Evolutionary conservation across 2,888 invertebrate species (phyloP), one percentile per base, ranked within the genome.

Genomic region (Troides helena): DNA sequence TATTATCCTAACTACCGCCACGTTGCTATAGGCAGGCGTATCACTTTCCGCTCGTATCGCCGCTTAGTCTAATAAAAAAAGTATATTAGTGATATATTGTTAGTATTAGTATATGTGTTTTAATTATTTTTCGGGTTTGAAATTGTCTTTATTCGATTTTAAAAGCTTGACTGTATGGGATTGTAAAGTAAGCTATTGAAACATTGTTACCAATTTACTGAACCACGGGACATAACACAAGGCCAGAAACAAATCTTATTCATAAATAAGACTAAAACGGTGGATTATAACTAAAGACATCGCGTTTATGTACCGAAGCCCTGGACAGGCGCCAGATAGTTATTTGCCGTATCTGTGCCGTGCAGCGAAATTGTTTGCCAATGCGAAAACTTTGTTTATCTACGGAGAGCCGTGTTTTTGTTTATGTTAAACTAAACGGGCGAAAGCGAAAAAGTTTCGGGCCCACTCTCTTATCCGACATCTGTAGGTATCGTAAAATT

Each of bases 311-410:
- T 57, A 61, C 30, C 36, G 58, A 67, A 67, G 63, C 30, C 18
- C 64, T 70, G 70, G 70, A 63, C 23, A 21, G 56, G n/a, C 43
- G 70, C 70, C 70, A 70, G 61, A 70, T 70, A 61, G 70, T 67
- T 67, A 70, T 62, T 70, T 67, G 67, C 64, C 70, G 67, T 67
- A 67, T 67, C 70, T 70, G 70, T 60, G 53, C 23, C 59, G 53
- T 70, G 70, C 70, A 70, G 63, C 70, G 62, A 64, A 70, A 67
- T 67, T 61, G 70, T 70, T 70, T 64, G 64, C 60, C 67, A 67
- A 67, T 61, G 64, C 67, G 67, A 61, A 67, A 70, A 70, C 67
- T 67, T 70, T 67, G 70, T 64, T 67, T 70, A 67, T 60, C 70
- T 56, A 57, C 12, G 59, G 63, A 46, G 60, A 60, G 63, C 59